These are phyloP conservation scores for Chrysochloris asiatica DNA, from an alignment of 2,113 vertebrate genomes.

Conservation along the genomic window DNA sequence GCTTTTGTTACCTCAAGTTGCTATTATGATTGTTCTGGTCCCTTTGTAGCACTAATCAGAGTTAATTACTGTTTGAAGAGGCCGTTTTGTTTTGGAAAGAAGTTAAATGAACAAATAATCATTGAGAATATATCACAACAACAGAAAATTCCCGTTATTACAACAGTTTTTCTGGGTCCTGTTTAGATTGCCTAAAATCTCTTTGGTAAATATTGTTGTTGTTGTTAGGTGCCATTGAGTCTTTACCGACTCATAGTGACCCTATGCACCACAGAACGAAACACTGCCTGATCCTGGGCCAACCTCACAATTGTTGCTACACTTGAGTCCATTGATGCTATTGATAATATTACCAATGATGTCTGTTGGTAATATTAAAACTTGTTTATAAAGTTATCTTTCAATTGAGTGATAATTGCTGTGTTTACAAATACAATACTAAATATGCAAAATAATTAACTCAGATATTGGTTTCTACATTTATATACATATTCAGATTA, in stretches of 20 bases:
- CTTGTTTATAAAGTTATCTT: background rate
- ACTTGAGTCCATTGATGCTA: no score
- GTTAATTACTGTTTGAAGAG: conserved; percentile 1
- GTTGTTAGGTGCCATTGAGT: no score
- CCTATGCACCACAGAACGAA: no score
- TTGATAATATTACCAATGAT: no score
- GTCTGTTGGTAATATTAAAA: conserved; percentile 25
- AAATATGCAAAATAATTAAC: conserved; percentile 52
- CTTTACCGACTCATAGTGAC: no score
- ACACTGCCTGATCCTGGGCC: no score
- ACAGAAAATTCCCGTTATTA: conserved; percentile 38
- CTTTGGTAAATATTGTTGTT: no score
- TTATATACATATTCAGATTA: conserved; percentile 51
- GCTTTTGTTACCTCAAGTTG: conserved; percentile 10
- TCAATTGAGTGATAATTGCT: conserved; percentile 11
- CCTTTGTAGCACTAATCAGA: conserved; percentile 21
- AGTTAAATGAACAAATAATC: conserved; percentile 45
- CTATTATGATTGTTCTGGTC: background rate
- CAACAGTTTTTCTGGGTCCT: conserved; percentile 9
- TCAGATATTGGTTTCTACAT: background rate
- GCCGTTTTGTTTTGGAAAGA: background rate
- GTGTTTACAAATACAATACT: conserved; percentile 16
- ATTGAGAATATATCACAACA: conserved; percentile 31
- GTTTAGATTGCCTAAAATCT: background rate
- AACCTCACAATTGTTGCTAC: no score